Base-by-base conservation (phyloP, 2,113 vertebrate species). In the Labeo rohita region DNA sequence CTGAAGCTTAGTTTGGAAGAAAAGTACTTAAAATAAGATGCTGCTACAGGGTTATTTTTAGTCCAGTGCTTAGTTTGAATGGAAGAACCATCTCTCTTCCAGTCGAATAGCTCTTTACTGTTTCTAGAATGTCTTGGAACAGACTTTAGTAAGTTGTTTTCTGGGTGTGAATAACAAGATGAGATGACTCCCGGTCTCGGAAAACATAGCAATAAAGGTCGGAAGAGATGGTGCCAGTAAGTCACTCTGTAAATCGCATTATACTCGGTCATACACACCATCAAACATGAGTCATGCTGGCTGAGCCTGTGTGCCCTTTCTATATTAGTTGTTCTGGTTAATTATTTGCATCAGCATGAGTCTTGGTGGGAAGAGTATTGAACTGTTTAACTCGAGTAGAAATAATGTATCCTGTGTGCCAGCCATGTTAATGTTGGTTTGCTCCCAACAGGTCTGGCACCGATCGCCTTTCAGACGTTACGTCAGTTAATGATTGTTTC, bases 351-450 rank as follows among this genome's bases (percentile, higher is more conserved):
- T 68, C 63, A 70, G 13, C 15, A 82, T 49, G 43, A 81, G 79
- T 49, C 43, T 80, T 81, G 66, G 47, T 23, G 83, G 59, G 43
- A 11, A 2, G 70, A 54, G 21, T 84, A 56, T 77, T 84, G 79
- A 89, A 86, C 70, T 70, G 49, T 89, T 89, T 79, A 86, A 77
- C 50, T 77, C 75, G 52, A 36, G 49, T 77, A 81, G 36, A 61
- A 63, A n/a, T 63, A 45, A 80, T 23, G 52, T 63, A 80, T n/a
- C 56, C 21, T 47, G 54, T 8, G 36, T 80, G 78, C 21, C 36
- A 49, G 43, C 59, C 13, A 0, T 49, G 45, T 81, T 65, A 6
- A 49, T 34, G 59, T 28, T 49, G n/a, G 59, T 81, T 80, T 49
- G 43, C 59, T 47, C n/a, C n/a, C n/a, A 66, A 65, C 21, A 63